A percentile compares a stretch with the other conserved stretches of the same genome.
These are phyloP conservation scores for Parotocinclus haroldoi DNA, from an alignment of 2,797 vertebrate genomes.

Conservation along the genomic window DNA sequence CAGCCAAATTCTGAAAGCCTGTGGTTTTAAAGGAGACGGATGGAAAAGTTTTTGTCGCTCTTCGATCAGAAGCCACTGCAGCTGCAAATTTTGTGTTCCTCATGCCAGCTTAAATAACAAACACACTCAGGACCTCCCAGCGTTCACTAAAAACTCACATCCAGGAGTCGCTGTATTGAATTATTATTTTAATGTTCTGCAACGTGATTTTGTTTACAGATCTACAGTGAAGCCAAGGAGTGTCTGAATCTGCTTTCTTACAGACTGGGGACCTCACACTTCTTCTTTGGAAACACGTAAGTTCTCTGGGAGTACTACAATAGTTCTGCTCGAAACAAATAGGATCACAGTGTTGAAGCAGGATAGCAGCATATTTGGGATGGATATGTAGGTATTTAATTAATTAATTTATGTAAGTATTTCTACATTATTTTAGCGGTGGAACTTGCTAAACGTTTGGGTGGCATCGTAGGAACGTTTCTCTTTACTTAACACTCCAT, in stretches of 20 bases:
- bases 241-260: constrained; percentile 94
- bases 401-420: no score
- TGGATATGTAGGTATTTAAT: no score
- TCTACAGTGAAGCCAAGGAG: constrained; percentile 97
- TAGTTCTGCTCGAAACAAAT: background rate
- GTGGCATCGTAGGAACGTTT: no score
- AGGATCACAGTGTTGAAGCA: background rate
- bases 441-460: no score
- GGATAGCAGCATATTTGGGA: no score
- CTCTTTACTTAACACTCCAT: no score
- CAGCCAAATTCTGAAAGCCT: background rate
- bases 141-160: constrained; percentile 1
- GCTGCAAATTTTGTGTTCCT: background rate
- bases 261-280: constrained; percentile 85
- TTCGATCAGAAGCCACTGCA: background rate
- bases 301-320: constrained; percentile 53
- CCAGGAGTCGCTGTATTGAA: constrained; percentile 10
- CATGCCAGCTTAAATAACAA: constrained; percentile 4
- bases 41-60: constrained; percentile 44
- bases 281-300: constrained; percentile 93
- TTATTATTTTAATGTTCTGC: background rate
- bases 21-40: constrained; percentile 22
- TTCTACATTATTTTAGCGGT: no score
- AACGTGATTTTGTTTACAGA: constrained; percentile 64
- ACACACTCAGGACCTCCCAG: background rate